Evolutionary conservation across 1,140 invertebrate genomes (phyloP).

Genomic region (Theocolax elegans): DNA sequence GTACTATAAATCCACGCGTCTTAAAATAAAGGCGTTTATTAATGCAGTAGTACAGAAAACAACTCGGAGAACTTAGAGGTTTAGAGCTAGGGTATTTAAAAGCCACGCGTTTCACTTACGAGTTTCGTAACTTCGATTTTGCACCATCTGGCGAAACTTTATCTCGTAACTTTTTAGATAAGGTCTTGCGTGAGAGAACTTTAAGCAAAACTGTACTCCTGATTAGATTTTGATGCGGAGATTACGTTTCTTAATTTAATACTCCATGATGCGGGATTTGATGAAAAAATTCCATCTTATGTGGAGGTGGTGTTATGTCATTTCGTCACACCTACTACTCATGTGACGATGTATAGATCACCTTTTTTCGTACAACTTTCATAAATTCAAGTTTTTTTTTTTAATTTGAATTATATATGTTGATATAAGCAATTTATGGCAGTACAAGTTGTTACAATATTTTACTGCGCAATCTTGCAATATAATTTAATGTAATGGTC

Average conservation of each 20-base stretch:
- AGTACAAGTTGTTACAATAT: too few relatives aligned
- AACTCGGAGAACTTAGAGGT: background rate
- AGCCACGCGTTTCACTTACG: constrained; percentile 6
- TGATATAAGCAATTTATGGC: too few relatives aligned
- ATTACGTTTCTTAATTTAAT: constrained; percentile 30
- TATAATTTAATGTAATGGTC: too few relatives aligned
- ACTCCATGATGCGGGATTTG: background rate
- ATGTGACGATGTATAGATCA: too few relatives aligned
- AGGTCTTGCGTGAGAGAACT: background rate
- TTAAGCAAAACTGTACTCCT: background rate
- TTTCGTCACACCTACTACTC: background rate
- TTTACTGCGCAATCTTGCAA: too few relatives aligned
- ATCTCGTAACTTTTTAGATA: constrained; percentile 28
- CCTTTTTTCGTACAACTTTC: too few relatives aligned
- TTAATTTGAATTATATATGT: too few relatives aligned
- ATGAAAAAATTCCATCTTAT: background rate
- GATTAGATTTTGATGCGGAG: constrained; percentile 29
- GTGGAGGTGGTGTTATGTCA: background rate
- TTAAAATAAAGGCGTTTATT: background rate
- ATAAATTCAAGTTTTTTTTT: too few relatives aligned
- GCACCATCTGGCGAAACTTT: constrained; percentile 30
- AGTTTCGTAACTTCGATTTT: constrained; percentile 31
- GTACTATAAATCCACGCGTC: too few relatives aligned
- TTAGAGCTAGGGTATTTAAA: constrained; percentile 4
- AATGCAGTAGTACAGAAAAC: background rate